Percentiles rank a stretch among this genome's conserved stretches.
phyloP scores from a whole-genome alignment of 2,797 vertebrate species.

The Tympanoctomys barrerae region DNA sequence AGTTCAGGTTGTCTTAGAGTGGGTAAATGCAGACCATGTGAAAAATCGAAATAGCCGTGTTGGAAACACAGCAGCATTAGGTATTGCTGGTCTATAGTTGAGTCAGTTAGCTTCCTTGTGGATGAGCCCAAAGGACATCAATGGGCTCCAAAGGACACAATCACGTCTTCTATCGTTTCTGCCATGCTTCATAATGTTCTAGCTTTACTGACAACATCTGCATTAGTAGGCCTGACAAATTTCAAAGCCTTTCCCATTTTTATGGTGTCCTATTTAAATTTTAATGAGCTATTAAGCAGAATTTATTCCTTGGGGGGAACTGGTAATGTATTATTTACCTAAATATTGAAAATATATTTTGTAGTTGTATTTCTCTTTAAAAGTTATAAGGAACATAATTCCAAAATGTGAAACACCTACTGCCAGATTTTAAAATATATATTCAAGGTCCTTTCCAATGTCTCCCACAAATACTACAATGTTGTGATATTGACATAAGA shows the following conservation, averaged over 20 bases:
- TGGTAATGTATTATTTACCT: background rate
- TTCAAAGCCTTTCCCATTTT: background rate
- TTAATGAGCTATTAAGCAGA: background rate
- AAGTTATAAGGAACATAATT: background rate
- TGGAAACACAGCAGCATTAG: background rate
- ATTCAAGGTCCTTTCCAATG: background rate
- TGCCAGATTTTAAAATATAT: background rate
- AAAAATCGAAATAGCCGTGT: background rate
- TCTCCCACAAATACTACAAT: background rate
- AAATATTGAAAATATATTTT: background rate
- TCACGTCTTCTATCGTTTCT: background rate
- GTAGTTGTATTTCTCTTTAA: background rate
- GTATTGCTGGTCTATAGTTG: background rate
- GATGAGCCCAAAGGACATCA: too few relatives aligned
- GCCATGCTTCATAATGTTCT: background rate
- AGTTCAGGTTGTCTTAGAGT: background rate
- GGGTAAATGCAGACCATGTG: fast-evolving
- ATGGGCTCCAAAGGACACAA: background rate
- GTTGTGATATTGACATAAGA: background rate
- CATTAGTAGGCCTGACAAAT: background rate
- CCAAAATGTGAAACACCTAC: background rate
- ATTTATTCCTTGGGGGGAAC: background rate
- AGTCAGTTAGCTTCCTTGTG: background rate
- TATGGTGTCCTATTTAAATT: background rate
- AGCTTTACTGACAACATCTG: background rate